Percentiles rank a stretch among this genome's conserved stretches.
These are phyloP conservation scores for Papilio helenus DNA, from an alignment of 1,140 invertebrate genomes.

Conservation along the genomic window DNA sequence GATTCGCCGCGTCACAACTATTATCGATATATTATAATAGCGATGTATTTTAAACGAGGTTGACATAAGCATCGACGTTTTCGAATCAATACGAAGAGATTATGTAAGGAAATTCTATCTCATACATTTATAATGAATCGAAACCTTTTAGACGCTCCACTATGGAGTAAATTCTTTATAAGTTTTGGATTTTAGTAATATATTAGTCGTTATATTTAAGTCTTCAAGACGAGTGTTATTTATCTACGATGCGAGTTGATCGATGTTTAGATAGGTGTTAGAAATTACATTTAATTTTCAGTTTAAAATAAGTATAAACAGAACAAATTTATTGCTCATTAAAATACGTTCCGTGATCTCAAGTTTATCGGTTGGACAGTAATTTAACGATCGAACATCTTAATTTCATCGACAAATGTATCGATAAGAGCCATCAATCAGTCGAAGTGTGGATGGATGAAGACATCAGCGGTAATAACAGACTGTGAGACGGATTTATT, in stretches of 20 bases:
- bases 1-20: slow-evolving; percentile 46
- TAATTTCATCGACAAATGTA: slow-evolving; percentile 38
- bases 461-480: slow-evolving; percentile 60
- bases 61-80: slow-evolving; percentile 22
- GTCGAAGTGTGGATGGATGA: slow-evolving; percentile 49
- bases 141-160: background rate
- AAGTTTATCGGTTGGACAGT: slow-evolving; percentile 19
- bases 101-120: slow-evolving; percentile 14
- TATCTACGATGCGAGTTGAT: background rate
- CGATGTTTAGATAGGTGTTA: background rate
- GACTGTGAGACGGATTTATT: slow-evolving; percentile 55
- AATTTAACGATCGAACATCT: slow-evolving; percentile 33
- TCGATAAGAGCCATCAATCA: slow-evolving; percentile 39
- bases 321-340: slow-evolving; percentile 5
- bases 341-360: slow-evolving; percentile 14
- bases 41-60: slow-evolving; percentile 46
- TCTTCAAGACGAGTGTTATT: background rate
- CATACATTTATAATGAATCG: background rate
- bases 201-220: background rate
- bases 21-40: slow-evolving; percentile 59
- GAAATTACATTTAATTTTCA: background rate
- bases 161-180: background rate
- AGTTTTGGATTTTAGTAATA: background rate
- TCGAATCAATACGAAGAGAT: slow-evolving; percentile 20
- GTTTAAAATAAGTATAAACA: background rate